These are phyloP conservation scores for Stenodema calcarata DNA, from an alignment of 2,888 invertebrate species.

Conservation along the genomic window DNA sequence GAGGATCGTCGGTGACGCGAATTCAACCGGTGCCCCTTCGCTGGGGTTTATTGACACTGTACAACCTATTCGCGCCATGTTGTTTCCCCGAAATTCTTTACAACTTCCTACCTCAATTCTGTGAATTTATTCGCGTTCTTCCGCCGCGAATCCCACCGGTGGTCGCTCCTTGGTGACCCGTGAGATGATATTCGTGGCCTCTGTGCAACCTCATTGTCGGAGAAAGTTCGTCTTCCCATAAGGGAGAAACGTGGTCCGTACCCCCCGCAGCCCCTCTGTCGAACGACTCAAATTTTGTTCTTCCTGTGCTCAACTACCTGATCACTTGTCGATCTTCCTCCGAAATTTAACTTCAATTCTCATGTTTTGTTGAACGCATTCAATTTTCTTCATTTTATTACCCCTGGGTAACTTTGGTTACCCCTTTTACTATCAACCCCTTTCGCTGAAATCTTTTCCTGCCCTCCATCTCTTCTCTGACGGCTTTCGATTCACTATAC, in stretches of 20 bases:
- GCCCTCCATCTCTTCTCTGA: neutral
- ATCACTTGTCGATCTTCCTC: neutral
- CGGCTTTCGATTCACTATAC: neutral
- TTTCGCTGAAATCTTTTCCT: neutral
- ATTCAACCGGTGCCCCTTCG: slow-evolving; percentile 9
- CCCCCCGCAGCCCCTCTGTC: neutral
- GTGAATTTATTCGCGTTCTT: no score
- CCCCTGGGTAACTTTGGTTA: neutral
- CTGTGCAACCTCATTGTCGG: neutral
- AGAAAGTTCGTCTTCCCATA: neutral
- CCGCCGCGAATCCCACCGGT: no score
- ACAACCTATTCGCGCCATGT: slow-evolving; percentile 55
- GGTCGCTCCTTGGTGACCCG: neutral
- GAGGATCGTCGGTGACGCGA: neutral
- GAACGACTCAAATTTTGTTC: neutral
- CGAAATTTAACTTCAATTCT: neutral
- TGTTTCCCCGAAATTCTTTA: slow-evolving; percentile 48
- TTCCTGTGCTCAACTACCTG: neutral
- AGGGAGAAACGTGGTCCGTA: slow-evolving; percentile 19
- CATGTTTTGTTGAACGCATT: neutral
- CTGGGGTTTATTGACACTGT: slow-evolving; percentile 56
- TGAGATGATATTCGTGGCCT: neutral
- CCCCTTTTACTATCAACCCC: neutral
- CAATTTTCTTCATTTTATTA: neutral
- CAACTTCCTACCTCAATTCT: no score